These are phyloP conservation scores for Moxostoma hubbsi DNA, from an alignment of 2,797 vertebrate genomes.

Conservation along the genomic window DNA sequence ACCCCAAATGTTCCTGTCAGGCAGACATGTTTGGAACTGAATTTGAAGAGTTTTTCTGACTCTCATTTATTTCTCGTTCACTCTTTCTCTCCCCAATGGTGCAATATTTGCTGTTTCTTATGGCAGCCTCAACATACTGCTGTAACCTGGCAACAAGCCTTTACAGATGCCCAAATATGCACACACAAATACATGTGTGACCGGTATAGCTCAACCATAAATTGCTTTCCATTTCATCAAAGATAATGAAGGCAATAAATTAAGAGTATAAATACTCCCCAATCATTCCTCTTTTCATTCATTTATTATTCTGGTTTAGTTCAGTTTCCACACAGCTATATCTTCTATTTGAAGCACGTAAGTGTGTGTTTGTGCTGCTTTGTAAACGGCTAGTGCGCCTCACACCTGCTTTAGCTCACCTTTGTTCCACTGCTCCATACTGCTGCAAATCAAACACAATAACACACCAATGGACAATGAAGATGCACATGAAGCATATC, in stretches of 20 bases:
- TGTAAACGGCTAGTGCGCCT: constrained; percentile 13
- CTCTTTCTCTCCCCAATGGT: neutral
- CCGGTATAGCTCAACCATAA: constrained; percentile 46
- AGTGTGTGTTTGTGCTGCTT: constrained; percentile 3
- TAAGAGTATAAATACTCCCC: constrained; percentile 42
- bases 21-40: neutral
- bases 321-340: constrained; percentile 11
- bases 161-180: constrained; percentile 34
- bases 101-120: constrained; percentile 42
- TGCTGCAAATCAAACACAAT: constrained; percentile 2
- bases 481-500: too few species aligned
- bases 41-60: neutral
- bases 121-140: constrained; percentile 38
- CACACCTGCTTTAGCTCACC: constrained; percentile 33
- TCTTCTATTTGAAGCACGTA: constrained; percentile 7
- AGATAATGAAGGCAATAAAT: constrained; percentile 49
- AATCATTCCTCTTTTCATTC: neutral
- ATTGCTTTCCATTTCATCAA: constrained; percentile 51
- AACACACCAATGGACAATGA: constrained; percentile 17
- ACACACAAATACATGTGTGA: constrained; percentile 22
- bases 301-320: constrained; percentile 11
- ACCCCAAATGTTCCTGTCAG: neutral
- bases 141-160: constrained; percentile 62
- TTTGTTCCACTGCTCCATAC: neutral
- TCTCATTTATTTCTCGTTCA: neutral